Evolutionary conservation across 2,888 invertebrate species (phyloP), one percentile per base, ranked within the genome.

Genomic region (Leucophenga maculata): DNA sequence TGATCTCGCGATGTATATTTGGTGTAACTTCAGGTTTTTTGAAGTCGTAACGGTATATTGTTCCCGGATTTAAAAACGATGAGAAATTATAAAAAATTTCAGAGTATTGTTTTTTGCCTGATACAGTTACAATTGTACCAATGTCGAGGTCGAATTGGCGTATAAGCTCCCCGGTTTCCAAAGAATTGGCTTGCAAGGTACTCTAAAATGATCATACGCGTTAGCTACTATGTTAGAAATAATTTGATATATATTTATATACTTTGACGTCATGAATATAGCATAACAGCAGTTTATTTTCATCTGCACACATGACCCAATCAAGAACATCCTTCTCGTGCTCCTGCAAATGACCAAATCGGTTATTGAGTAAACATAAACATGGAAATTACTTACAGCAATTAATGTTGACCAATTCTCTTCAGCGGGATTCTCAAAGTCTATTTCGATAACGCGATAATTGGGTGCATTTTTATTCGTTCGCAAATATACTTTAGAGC

Each of bases 181-280:
- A 89, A 74, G 92, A 92, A 88, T 95, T 93, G 11, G 98, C 90
- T 90, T 96, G 94, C 64, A 99, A 90, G 3, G 94, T 92, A 87
- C 94, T 95, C 96, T 97, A 83, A 52, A 31, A 39, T n/a, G 2
- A 8, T 11, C 16, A 13, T 9, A 1, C 13, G n/a, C 26, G 31
- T 57, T n/a, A 55, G 32, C 13, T 31, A 18, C 8, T 0, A 32
- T 39, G n/a, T 1, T 13, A 14, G n/a, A 60, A 39, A 60, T 60
- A 9, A 32, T 59, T 26, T 59, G 4, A 39, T 1, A 2, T 3
- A 18, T 4, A 26, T 16, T 11, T 48, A 73, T 79, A 82, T 89
- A 96, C 97, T 92, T 98, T 98, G 9, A 98, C 98, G 90, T 99
- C 97, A 85, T 95, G 92, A 70, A 98, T 92, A 86, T 98, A 99